Percentiles rank a stretch among this genome's conserved stretches.
These are phyloP conservation scores for Lepidonotus clava DNA, from an alignment of 2,888 invertebrate genomes.

Conservation along the genomic window DNA sequence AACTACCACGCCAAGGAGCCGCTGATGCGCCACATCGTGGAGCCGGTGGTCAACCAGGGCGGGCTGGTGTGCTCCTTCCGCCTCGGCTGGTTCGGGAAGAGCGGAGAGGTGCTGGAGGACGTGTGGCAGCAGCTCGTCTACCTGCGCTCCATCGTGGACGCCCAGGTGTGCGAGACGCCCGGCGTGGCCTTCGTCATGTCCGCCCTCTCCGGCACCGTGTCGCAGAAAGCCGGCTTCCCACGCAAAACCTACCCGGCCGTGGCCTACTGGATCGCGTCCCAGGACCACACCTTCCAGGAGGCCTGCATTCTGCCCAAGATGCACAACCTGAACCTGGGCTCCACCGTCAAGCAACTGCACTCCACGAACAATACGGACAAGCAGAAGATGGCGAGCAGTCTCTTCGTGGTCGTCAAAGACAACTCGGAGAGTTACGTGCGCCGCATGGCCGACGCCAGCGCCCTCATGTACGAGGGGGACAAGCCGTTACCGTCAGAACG, in stretches of 20 bases:
- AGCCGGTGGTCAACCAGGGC: constrained; percentile 11
- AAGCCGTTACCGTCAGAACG: not conserved
- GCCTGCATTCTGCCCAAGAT: constrained; percentile 25
- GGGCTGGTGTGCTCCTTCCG: constrained; percentile 14
- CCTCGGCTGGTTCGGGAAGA: constrained; percentile 45
- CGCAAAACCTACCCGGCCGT: constrained; percentile 43
- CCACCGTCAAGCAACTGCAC: constrained; percentile 39
- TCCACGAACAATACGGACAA: constrained; percentile 43
- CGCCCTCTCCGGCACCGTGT: constrained; percentile 35
- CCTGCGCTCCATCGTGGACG: constrained; percentile 24
- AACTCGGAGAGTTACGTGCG: constrained; percentile 45
- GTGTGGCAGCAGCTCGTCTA: constrained; percentile 37
- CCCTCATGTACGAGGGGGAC: constrained; percentile 2
- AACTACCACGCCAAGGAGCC: constrained; percentile 50
- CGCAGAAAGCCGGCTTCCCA: constrained; percentile 39
- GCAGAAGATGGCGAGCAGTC: constrained; percentile 47
- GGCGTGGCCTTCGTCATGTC: constrained; percentile 44
- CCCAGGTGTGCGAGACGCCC: constrained; percentile 27
- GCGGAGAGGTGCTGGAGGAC: constrained; percentile 33
- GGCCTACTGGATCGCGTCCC: constrained; percentile 39
- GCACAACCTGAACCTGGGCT: constrained; percentile 17
- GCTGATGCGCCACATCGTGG: constrained; percentile 6
- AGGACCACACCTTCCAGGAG: constrained; percentile 33
- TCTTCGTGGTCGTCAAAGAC: constrained; percentile 41
- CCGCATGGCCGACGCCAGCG: constrained; percentile 32